Conservation (phyloP, 53 echinoderm and acorn worm genomes). For the Patiria pectinifera region DNA sequence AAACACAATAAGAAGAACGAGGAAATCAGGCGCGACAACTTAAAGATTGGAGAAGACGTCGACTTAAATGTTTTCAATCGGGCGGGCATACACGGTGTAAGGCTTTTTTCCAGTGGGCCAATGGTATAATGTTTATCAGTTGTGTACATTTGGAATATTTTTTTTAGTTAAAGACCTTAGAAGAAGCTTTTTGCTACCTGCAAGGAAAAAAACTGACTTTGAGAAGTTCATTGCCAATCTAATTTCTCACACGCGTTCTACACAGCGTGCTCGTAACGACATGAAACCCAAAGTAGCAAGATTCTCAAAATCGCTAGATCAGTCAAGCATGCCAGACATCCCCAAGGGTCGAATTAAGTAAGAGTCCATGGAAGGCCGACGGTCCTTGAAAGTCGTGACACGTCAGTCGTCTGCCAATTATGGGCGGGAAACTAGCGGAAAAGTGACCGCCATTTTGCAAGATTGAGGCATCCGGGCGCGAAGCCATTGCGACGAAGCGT, state of each 20-base stretch:
- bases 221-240: background rate
- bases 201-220: background rate
- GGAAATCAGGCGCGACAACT: background rate
- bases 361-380: background rate
- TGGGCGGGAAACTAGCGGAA: background rate
- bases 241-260: background rate
- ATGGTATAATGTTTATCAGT: too few species aligned
- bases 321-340: background rate
- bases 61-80: background rate
- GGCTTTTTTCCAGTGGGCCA: too few species aligned
- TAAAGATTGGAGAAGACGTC: background rate
- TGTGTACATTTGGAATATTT: background rate
- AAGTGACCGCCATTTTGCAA: background rate
- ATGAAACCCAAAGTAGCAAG: background rate
- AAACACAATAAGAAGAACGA: background rate
- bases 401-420: background rate
- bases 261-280: background rate
- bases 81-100: too few species aligned
- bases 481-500: background rate
- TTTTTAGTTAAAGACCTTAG: background rate
- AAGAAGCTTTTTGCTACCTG: background rate
- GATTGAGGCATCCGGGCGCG: background rate
- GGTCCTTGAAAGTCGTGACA: background rate
- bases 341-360: background rate
- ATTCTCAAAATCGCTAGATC: background rate